Evolutionary conservation across 2,888 invertebrate species (phyloP), one percentile per base, ranked within the genome.

Genomic region (Hirtodrosophila duncani): DNA sequence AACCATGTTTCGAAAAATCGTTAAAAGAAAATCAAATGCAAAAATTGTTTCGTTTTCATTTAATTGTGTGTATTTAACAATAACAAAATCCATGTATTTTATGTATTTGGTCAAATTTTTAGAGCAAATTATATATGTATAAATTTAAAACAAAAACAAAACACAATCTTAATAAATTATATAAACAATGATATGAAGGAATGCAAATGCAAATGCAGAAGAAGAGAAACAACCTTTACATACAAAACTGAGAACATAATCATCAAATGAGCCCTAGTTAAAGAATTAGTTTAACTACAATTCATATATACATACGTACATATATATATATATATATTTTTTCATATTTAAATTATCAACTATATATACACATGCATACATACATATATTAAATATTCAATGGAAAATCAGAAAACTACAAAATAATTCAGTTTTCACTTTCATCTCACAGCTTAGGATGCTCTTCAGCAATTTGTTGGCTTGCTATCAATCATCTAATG

Each of bases 231-330:
- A 23, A 65, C 34, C 53, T 58, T 64, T 50, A 52, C 37, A 64
- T 59, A 56, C 66, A 55, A 38, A 61, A 72, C 65, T 72, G 80
- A 72, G 68, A 79, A 72, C 70, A 75, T 81, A 74, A 57, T 81
- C 81, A 81, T 75, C 63, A 70, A 81, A 78, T 81, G 74, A 75
- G 60, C 72, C 72, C 81, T 72, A 80, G 81, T 72, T 77, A 72
- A 77, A 75, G 72, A 64, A 58, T 72, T 72, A 80, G 80, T 72
- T 72, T 77, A 72, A 80, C 72, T 80, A 72, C 65, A 70, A 43
- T 66, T 45, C 37, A 65, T 46, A 77, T 60, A 39, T 24, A 24
- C 20, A 33, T 20, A 42, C 30, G 37, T 31, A 31, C 24, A 39
- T 14, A 41, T 4, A 26, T 9, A 20, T 21, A 29, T 17, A 39